Base-by-base conservation (phyloP, 2,113 vertebrate species). In the Lepidothrix coronata region DNA sequence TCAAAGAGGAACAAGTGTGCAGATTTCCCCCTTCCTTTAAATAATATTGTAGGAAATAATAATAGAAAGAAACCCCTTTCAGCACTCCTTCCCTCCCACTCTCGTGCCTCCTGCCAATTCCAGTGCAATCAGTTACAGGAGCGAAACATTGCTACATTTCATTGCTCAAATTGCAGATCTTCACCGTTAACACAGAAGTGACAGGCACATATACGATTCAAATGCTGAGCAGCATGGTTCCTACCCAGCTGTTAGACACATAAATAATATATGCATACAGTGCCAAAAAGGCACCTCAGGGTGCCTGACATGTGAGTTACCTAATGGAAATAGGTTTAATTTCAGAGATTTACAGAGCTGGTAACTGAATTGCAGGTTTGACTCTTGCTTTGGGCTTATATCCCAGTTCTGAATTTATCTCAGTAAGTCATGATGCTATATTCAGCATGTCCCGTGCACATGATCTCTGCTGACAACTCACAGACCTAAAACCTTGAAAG, bases 371-470 rank as follows among this genome's bases (percentile, higher is more conserved):
- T 76, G 74, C n/a, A 84, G 44, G 73, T 81, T 37, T 78, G 61
- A 88, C 35, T 75, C 89, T 49, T 8, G 6, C 68, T 96, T 89
- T 84, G 83, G 96, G 88, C 96, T 94, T 91, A 94, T 72, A 96
- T 96, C 95, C 80, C 93, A 94, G 92, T 62, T 81, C 95, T 75
- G 73, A 92, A 96, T 94, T 94, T 96, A 96, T 96, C 93, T 91
- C 91, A 35, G 68, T 81, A 94, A 92, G 75, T 84, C 92, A 95
- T 94, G 91, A 94, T 93, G 75, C 90, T 85, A 87, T 94, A 96
- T 96, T 93, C 89, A 95, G 91, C 95, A 66, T 11, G 63, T 77
- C 91, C 94, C 25, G 62, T 20, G 48, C 85, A 91, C 91, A 81
- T 52, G 87, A 93, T 77, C 59, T 73, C 89, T 70, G 51, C 63